Percentiles rank a stretch among this genome's conserved stretches.
Evolutionary conservation across 2,113 vertebrate genomes (phyloP).

Genomic region (Merops nubicus): DNA sequence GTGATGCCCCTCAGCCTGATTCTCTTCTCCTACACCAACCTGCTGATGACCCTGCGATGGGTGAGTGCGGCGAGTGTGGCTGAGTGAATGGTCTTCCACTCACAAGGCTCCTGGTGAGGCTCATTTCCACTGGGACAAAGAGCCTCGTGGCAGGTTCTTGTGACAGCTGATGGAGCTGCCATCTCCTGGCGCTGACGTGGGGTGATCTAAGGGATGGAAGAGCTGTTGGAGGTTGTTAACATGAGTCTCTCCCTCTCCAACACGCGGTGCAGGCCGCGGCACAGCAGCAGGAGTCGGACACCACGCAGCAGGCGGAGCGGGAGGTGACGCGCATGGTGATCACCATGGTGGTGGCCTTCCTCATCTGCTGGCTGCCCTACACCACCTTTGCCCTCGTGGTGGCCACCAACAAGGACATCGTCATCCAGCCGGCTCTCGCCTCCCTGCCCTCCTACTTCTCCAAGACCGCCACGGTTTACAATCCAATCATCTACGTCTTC

Average conservation of each 20-base stretch:
- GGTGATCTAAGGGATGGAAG: background rate
- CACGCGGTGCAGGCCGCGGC: background rate
- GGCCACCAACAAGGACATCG: slow-evolving; percentile 54
- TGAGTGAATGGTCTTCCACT: accelerated
- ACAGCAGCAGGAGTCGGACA: slow-evolving; percentile 54
- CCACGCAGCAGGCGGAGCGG: slow-evolving; percentile 48
- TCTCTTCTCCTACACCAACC: slow-evolving; percentile 72
- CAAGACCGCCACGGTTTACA: slow-evolving; percentile 72
- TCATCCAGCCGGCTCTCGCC: slow-evolving; percentile 51
- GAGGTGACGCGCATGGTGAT: slow-evolving; percentile 70
- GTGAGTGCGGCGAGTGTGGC: background rate
- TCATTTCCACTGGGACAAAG: accelerated
- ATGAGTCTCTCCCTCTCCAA: accelerated
- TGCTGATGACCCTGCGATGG: slow-evolving; percentile 59
- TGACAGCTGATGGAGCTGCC: background rate
- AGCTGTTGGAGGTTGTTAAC: background rate
- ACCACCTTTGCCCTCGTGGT: slow-evolving; percentile 65
- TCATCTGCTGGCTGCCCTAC: slow-evolving; percentile 75
- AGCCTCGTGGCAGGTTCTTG: background rate
- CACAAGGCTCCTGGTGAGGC: background rate
- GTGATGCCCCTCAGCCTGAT: slow-evolving; percentile 67
- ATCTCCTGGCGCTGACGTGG: background rate
- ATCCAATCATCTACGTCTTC: slow-evolving; percentile 74
- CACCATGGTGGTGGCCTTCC: slow-evolving; percentile 69
- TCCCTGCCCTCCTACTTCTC: slow-evolving; percentile 76